phyloP scores from a whole-genome alignment of 2,888 invertebrate species.

The Lasioglossum malachurum region DNA sequence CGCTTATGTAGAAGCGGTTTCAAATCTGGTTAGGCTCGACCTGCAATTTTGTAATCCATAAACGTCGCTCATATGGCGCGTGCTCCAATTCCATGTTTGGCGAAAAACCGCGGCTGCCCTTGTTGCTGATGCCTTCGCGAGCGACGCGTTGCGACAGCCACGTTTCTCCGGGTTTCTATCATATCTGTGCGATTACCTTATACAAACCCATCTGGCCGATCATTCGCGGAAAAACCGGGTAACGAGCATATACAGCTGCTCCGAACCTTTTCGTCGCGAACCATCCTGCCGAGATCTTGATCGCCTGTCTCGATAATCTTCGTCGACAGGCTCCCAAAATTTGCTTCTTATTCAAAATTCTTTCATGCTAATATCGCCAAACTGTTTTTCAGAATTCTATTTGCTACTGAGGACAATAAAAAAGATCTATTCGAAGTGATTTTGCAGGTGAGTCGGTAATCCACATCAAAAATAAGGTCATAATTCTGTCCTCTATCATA shows the following conservation, averaged over 20 bases:
- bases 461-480: no score
- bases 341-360: not conserved
- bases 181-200: constrained; percentile 54
- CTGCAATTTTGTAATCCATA: constrained; percentile 79
- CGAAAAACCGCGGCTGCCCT: constrained; percentile 77
- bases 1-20: constrained; percentile 77
- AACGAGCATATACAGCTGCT: not conserved
- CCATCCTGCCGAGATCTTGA: not conserved
- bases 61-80: constrained; percentile 76
- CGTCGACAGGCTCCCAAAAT: not conserved
- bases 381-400: no score
- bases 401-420: no score
- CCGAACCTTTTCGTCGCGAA: not conserved
- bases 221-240: constrained; percentile 29
- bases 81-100: constrained; percentile 83
- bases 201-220: constrained; percentile 25
- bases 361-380: no score
- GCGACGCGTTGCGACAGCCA: constrained; percentile 57
- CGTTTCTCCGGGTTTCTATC: constrained; percentile 66
- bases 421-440: no score
- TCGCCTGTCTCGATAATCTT: not conserved
- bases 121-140: constrained; percentile 69
- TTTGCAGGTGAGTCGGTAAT: no score
- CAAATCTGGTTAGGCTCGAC: constrained; percentile 76
- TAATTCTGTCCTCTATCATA: no score